Percentiles rank a stretch among this genome's conserved stretches.
These are phyloP conservation scores for Ctenochaetus hawaiiensis DNA, from an alignment of 2,797 vertebrate species.

Conservation along the genomic window DNA sequence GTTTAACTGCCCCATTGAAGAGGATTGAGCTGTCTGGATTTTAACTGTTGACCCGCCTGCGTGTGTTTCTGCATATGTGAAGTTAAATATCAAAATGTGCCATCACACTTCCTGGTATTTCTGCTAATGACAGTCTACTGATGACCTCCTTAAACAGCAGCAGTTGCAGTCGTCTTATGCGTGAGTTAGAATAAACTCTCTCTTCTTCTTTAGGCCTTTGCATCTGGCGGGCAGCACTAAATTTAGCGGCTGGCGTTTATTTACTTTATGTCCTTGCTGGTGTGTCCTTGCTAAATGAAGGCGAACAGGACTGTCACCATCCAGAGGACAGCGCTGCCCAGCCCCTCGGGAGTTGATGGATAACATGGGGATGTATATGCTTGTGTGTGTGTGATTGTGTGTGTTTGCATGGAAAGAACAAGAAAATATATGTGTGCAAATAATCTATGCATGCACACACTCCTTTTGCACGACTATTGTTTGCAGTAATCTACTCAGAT, in stretches of 20 bases:
- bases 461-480: constrained; percentile 39
- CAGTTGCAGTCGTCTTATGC: constrained; percentile 27
- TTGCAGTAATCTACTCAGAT: constrained; percentile 66
- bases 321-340: constrained; percentile 72
- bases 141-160: constrained; percentile 42
- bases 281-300: constrained; percentile 86
- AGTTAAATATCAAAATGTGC: constrained; percentile 27
- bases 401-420: constrained; percentile 37
- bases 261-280: constrained; percentile 84
- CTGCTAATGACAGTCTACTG: constrained; percentile 1
- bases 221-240: constrained; percentile 73
- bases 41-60: constrained; percentile 62
- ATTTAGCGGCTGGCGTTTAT: constrained; percentile 82
- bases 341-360: constrained; percentile 71
- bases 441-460: constrained; percentile 33
- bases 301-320: constrained; percentile 74
- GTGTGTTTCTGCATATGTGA: constrained; percentile 42
- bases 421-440: constrained; percentile 49
- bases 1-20: constrained; percentile 66
- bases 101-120: not conserved
- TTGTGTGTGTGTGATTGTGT: constrained; percentile 12
- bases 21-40: constrained; percentile 58
- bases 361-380: constrained; percentile 50
- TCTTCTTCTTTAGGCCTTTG: constrained; percentile 56
- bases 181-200: constrained; percentile 47